phyloP scores from a whole-genome alignment of 2,888 invertebrate genomes.

The Cephus pygmeus region DNA sequence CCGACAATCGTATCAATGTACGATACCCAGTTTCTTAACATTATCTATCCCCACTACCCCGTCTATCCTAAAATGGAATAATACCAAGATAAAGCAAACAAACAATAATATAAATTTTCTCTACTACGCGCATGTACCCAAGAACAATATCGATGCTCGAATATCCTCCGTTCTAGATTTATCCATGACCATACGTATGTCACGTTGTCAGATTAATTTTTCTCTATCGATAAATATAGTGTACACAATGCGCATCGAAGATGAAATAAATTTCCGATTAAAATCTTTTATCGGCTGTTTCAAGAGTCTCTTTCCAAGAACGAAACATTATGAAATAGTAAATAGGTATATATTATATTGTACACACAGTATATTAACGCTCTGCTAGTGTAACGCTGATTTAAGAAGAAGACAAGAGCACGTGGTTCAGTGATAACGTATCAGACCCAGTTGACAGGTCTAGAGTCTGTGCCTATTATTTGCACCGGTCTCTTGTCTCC shows the following conservation, averaged over 20 bases:
- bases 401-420: neutral
- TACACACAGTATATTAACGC: neutral
- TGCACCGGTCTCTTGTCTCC: neutral
- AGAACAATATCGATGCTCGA: neutral
- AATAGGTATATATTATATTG: neutral
- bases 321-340: neutral
- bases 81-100: neutral
- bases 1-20: neutral
- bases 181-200: neutral
- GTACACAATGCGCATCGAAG: neutral
- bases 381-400: neutral
- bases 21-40: neutral
- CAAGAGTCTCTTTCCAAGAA: neutral
- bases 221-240: neutral
- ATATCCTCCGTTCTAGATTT: neutral
- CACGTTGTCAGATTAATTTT: neutral
- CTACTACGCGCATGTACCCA: neutral
- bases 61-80: neutral
- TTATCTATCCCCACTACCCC: neutral
- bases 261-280: neutral
- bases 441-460: neutral
- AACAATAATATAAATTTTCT: neutral
- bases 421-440: neutral
- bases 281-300: neutral
- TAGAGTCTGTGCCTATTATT: neutral